Base-by-base conservation (phyloP, 1,140 invertebrate genomes). In the Calycopis cecrops region DNA sequence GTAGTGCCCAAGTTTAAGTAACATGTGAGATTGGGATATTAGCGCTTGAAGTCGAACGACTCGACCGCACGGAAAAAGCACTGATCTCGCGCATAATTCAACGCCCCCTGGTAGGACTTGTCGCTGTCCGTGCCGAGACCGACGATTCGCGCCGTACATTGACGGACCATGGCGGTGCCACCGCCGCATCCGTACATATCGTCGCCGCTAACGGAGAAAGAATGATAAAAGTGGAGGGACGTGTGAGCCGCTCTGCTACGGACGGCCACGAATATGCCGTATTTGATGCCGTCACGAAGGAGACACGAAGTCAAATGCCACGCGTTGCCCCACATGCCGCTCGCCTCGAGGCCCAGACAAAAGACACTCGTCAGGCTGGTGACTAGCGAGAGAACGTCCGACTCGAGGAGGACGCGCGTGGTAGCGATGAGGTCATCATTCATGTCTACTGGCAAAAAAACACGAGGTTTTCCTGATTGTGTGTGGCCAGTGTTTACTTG, bases 311-410 rank as follows among this genome's bases (percentile, higher is more conserved):
- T 28, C 18, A 48, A 8, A 12, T 17, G 47, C 2, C 47, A 28
- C 16, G 16, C 21, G 47, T 48, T 48, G 47, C 47, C 47, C 8
- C 47, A 48, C 47, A 48, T 48, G 47, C 47, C 47, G 11, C 47
- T 48, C 47, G 47, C 21, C 47, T 48, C 47, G 47, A 12, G 18
- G 11, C 47, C 47, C 11, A 48, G 17, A 28, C 47, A 48, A 48
- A 48, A 48, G 47, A n/a, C n/a, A n/a, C n/a, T n/a, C n/a, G n/a
- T n/a, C n/a, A n/a, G n/a, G n/a, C n/a, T n/a, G n/a, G n/a, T n/a
- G n/a, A n/a, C n/a, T n/a, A n/a, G n/a, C n/a, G n/a, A n/a, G n/a
- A n/a, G n/a, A n/a, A n/a, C n/a, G n/a, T n/a, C n/a, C n/a, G n/a
- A n/a, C n/a, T n/a, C n/a, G n/a, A n/a, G n/a, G n/a, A n/a, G n/a